Conservation (phyloP, 2,797 vertebrate species). For the Neostethus bicornis region DNA sequence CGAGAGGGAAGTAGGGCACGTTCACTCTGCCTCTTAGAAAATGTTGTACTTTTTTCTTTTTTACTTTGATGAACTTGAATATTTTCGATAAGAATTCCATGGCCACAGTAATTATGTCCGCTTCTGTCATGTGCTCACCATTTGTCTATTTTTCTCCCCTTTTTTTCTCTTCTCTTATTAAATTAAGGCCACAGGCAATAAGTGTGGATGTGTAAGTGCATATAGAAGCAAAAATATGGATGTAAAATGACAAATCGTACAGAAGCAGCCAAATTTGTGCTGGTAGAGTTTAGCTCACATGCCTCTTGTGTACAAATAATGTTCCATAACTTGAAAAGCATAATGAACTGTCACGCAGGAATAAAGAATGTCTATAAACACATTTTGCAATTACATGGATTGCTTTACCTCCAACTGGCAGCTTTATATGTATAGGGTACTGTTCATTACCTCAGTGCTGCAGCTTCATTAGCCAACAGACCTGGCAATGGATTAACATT, state of each 20-base stretch:
- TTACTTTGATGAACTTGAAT: conserved; percentile 9
- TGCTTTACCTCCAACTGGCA: conserved; percentile 30
- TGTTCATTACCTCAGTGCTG: conserved; percentile 67
- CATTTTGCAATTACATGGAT: conserved; percentile 17
- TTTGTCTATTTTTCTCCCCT: not conserved
- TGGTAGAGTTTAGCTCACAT: not conserved
- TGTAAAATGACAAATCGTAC: not conserved
- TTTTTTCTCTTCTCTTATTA: conserved; percentile 1
- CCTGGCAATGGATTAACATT: conserved; percentile 65
- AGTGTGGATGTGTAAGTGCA: not conserved
- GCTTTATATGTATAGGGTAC: conserved; percentile 31
- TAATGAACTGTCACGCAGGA: not conserved
- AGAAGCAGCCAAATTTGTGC: not conserved
- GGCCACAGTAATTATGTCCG: conserved; percentile 12
- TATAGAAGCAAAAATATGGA: not conserved
- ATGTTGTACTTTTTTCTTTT: conserved; percentile 8
- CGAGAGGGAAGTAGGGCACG: conserved; percentile 22
- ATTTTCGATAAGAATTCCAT: conserved; percentile 6
- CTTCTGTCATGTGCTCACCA: conserved; percentile 5
- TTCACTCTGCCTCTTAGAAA: conserved; percentile 20
- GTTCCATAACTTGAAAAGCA: not conserved
- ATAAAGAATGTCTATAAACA: conserved; percentile 10
- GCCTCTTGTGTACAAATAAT: not conserved
- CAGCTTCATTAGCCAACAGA: conserved; percentile 62
- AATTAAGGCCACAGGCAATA: conserved; percentile 3